A percentile compares a stretch with the other conserved stretches of the same genome.
phyloP scores from a whole-genome alignment of 2,888 invertebrate genomes.

The Strigamia maritima region DNA sequence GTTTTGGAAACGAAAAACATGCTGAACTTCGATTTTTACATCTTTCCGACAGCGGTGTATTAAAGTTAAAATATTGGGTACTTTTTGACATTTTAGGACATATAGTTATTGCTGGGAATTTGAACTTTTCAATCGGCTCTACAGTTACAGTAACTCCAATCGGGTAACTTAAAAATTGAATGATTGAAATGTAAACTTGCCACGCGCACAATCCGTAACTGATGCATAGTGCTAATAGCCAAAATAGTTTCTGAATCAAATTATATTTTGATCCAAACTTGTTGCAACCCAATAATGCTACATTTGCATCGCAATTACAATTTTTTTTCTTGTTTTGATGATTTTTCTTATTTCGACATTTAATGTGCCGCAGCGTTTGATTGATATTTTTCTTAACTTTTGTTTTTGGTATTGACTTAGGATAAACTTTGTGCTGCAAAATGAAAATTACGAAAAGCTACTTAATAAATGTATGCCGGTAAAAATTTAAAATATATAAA shows the following conservation, averaged over 20 bases:
- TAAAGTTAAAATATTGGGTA: neutral
- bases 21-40: neutral
- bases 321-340: neutral
- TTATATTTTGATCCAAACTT: neutral
- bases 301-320: neutral
- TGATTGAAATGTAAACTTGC: neutral
- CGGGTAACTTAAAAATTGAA: neutral
- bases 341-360: neutral
- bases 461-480: too few species aligned
- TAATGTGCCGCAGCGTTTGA: too few species aligned
- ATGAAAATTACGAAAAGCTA: neutral
- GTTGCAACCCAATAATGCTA: neutral
- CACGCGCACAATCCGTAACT: neutral
- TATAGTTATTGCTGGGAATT: neutral
- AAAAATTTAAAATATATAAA: too few species aligned
- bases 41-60: neutral
- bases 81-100: neutral
- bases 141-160: neutral
- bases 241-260: neutral
- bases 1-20: neutral
- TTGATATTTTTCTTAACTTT: too few species aligned
- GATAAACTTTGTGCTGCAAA: neutral
- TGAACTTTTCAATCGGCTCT: neutral
- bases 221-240: neutral
- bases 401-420: neutral